Conservation (phyloP, 2,113 vertebrate genomes). For the Corythoichthys haematopterus region DNA sequence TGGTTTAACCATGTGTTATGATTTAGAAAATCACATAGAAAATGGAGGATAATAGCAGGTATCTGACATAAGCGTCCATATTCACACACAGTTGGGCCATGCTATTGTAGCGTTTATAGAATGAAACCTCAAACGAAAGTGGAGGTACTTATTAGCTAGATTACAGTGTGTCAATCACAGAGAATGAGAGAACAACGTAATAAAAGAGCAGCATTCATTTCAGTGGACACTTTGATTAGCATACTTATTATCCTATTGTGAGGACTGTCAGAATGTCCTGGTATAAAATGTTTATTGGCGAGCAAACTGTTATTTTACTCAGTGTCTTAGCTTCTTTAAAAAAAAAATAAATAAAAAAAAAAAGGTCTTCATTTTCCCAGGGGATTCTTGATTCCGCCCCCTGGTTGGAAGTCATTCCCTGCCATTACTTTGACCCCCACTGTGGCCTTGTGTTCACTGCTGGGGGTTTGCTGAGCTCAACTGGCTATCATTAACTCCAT, state of each 20-base stretch:
- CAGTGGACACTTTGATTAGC: conserved; percentile 57
- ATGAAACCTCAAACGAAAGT: conserved; percentile 39
- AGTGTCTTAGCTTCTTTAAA: conserved; percentile 14
- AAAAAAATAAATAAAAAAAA: not conserved
- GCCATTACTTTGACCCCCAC: conserved; percentile 27
- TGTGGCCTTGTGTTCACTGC: conserved; percentile 27
- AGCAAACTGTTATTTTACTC: conserved; percentile 21
- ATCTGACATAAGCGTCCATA: conserved; percentile 31
- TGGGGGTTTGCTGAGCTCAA: conserved; percentile 7
- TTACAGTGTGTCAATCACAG: conserved; percentile 65
- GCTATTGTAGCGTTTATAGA: conserved; percentile 46
- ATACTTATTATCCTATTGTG: conserved; percentile 56
- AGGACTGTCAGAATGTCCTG: conserved; percentile 39
- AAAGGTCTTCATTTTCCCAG: not conserved
- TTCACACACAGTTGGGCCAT: conserved; percentile 27
- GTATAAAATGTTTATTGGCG: conserved; percentile 6
- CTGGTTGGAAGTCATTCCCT: conserved; percentile 14
- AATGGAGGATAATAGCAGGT: conserved; percentile 49
- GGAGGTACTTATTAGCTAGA: conserved; percentile 63
- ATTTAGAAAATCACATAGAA: too few relatives aligned
- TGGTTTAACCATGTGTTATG: too few relatives aligned
- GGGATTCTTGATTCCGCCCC: conserved; percentile 1
- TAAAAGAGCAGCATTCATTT: conserved; percentile 57
- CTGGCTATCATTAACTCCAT: conserved; percentile 16
- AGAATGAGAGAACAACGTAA: conserved; percentile 46